These are phyloP conservation scores for Channa argus DNA, from an alignment of 2,113 vertebrate species.

Conservation along the genomic window DNA sequence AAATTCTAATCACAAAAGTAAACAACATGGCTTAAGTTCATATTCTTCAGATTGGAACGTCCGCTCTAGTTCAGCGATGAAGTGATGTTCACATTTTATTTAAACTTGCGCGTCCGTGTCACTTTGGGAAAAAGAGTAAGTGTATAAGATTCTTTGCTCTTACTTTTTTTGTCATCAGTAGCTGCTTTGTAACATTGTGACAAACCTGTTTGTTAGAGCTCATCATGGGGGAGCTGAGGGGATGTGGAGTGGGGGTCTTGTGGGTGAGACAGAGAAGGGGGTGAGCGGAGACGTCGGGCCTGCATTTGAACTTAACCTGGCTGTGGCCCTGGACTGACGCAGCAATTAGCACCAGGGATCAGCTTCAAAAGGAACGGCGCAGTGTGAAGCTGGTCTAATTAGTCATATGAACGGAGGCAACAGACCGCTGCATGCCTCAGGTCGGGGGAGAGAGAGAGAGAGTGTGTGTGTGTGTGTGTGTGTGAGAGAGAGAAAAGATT, in stretches of 20 bases:
- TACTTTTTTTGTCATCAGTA: neutral
- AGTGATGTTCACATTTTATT: too few species aligned
- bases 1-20: too few species aligned
- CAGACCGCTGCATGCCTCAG: constrained; percentile 86
- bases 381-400: constrained; percentile 97
- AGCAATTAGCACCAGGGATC: constrained; percentile 92
- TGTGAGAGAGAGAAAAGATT: constrained; percentile 26
- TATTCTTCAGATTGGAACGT: too few species aligned
- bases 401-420: constrained; percentile 96
- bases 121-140: too few species aligned
- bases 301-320: constrained; percentile 95
- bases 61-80: too few species aligned
- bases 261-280: neutral
- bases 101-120: too few species aligned
- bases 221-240: too few species aligned
- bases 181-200: too few species aligned
- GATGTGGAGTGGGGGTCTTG: too few species aligned
- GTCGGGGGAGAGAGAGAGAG: constrained; percentile 26
- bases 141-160: too few species aligned
- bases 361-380: constrained; percentile 95
- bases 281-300: constrained; percentile 69
- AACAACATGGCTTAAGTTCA: too few species aligned
- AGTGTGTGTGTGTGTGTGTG: constrained; percentile 44
- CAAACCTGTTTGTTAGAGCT: too few species aligned
- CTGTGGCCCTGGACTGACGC: constrained; percentile 85